A percentile compares a stretch with the other conserved stretches of the same genome.
These are phyloP conservation scores for Brienomyrus longianalis DNA, from an alignment of 2,113 vertebrate genomes.

Conservation along the genomic window DNA sequence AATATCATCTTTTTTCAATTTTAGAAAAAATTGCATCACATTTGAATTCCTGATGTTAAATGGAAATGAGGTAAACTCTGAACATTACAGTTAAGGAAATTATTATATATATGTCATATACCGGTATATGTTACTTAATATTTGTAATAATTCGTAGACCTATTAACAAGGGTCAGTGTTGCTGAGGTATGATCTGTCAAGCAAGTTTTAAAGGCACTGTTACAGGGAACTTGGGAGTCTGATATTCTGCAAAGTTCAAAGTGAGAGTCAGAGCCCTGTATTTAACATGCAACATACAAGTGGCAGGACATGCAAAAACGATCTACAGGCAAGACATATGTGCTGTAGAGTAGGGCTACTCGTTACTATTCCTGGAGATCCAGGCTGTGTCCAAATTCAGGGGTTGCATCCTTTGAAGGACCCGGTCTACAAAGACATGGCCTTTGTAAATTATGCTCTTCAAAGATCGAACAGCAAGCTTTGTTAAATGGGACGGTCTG, in stretches of 20 bases:
- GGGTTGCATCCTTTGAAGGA: background rate
- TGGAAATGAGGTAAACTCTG: slow-evolving; percentile 30
- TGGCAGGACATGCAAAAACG: background rate
- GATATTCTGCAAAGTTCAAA: background rate
- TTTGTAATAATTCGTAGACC: background rate
- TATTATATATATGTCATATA: background rate
- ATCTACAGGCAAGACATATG: background rate
- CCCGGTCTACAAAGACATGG: background rate
- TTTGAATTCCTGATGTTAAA: slow-evolving; percentile 34
- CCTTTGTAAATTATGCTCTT: background rate
- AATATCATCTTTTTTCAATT: slow-evolving; percentile 8
- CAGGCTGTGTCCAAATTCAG: background rate
- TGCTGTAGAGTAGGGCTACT: background rate
- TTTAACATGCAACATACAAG: slow-evolving; percentile 16
- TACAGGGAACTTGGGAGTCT: background rate
- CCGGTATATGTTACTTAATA: background rate
- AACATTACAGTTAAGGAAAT: slow-evolving; percentile 13
- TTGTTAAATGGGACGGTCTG: background rate
- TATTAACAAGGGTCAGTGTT: background rate
- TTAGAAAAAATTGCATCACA: slow-evolving; percentile 44
- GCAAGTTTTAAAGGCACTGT: slow-evolving; percentile 24
- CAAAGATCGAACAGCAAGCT: background rate
- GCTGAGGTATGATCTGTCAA: slow-evolving; percentile 22
- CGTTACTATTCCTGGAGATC: background rate
- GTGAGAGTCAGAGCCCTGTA: background rate